Evolutionary conservation across 1,140 invertebrate species (phyloP).

Genomic region (Drosophila guanche): DNA sequence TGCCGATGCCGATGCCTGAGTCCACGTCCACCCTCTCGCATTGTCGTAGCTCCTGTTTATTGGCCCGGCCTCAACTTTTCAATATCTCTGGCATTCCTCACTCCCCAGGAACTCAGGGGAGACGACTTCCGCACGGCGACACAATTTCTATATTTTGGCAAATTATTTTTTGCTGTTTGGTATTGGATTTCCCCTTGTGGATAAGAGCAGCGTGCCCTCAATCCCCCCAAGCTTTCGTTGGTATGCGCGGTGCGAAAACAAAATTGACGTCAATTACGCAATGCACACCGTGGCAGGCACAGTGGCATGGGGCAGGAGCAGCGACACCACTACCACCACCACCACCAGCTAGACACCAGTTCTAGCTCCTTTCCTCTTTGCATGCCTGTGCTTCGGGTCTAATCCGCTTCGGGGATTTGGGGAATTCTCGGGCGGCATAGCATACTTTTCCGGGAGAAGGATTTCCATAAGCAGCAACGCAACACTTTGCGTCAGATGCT

Average conservation of each 20-base stretch:
- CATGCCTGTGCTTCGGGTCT: conserved; percentile 46
- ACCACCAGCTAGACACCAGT: conserved; percentile 51
- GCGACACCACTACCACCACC: conserved; percentile 46
- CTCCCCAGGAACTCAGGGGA: neutral
- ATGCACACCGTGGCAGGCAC: conserved; percentile 55
- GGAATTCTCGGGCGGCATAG: conserved; percentile 69
- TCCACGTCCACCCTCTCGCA: conserved; percentile 26
- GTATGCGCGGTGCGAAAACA: conserved; percentile 83
- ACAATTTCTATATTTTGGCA: conserved; percentile 81
- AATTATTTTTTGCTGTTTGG: conserved; percentile 73
- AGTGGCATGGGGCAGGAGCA: neutral
- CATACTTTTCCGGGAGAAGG: conserved; percentile 65
- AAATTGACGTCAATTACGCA: conserved; percentile 83
- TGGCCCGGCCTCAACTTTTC: conserved; percentile 59
- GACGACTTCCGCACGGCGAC: conserved; percentile 52
- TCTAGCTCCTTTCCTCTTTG: conserved; percentile 8
- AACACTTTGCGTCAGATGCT: conserved; percentile 60
- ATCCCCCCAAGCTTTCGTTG: conserved; percentile 36
- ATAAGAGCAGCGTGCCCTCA: neutral
- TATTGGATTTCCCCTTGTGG: conserved; percentile 65
- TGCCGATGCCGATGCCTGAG: conserved; percentile 34
- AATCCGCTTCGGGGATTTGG: conserved; percentile 83
- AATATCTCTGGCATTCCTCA: conserved; percentile 33
- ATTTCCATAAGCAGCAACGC: conserved; percentile 37
- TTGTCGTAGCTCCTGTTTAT: conserved; percentile 78